Evolutionary conservation across 2,888 invertebrate genomes (phyloP), one percentile per base, ranked within the genome.

Genomic region (Dione juno): DNA sequence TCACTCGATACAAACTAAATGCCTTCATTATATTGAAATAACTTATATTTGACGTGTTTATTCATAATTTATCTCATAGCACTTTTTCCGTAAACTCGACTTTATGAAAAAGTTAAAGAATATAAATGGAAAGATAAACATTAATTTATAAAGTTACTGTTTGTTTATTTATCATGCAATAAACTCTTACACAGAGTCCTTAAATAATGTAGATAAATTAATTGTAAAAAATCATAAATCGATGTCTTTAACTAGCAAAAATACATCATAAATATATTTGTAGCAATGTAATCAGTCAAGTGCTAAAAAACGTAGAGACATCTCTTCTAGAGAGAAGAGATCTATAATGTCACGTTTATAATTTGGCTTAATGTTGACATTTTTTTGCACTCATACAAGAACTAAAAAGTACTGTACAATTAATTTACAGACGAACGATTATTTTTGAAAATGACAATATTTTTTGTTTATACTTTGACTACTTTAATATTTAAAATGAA

Each of bases 11-110:
- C 76, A 75, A 78, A 78, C 82, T 86, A 85, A 84, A 85, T 89
- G 89, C 84, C 88, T 88, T 82, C 86, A 87, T 86, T 85, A 74
- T 54, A 67, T 70, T 73, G 5, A 48, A 70, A 48, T 37, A 57
- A 7, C 53, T 14, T 9, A n/a, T 53, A 45, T 28, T 40, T n/a
- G 35, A 37, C 7, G 9, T 19, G 16, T 64, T 40, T 64, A 28
- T 35, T 19, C 37, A 0, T 58, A 1, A n/a, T 40, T 21, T 19
- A 14, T 59, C 41, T 45, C 13, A 14, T 28, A 9, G 11, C 16
- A 37, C 37, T 11, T 11, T 57, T 57, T 35, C 0, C 19, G 16
- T 50, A 8, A 14, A 35, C 8, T 54, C 35, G 35, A 54, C 8
- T 54, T 57, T 16, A 37, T 57, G 16, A 40, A 57, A 40, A 16